Percentiles rank a stretch among this genome's conserved stretches.
Evolutionary conservation across 2,888 invertebrate genomes (phyloP).

Genomic region (Timema cristinae): DNA sequence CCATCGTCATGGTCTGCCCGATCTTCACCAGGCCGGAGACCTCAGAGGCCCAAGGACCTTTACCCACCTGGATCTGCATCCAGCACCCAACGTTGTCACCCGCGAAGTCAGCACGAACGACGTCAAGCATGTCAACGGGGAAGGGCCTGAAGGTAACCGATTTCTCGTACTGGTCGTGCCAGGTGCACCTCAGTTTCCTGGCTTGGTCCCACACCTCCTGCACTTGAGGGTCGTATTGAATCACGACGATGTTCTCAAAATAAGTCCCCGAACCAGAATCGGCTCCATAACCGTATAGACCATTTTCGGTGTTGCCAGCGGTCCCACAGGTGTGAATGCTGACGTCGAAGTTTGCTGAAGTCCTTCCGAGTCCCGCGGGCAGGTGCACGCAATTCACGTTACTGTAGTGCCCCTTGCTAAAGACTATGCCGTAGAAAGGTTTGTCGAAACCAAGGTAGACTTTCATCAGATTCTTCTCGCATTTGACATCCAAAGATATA

Average conservation of each 20-base stretch:
- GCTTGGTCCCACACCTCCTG: slow-evolving; percentile 97
- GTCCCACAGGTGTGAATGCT: slow-evolving; percentile 90
- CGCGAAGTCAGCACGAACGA: slow-evolving; percentile 90
- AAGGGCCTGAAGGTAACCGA: slow-evolving; percentile 92
- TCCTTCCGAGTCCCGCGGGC: slow-evolving; percentile 81
- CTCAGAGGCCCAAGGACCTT: slow-evolving; percentile 93
- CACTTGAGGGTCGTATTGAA: slow-evolving; percentile 86
- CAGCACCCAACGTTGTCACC: slow-evolving; percentile 95
- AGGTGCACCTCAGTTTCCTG: slow-evolving; percentile 84
- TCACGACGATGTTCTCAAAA: slow-evolving; percentile 90
- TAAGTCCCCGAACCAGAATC: slow-evolving; percentile 88
- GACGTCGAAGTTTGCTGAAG: slow-evolving; percentile 85
- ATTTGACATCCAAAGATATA: slow-evolving; percentile 86
- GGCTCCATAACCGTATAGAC: slow-evolving; percentile 80
- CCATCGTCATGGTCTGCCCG: slow-evolving; percentile 96
- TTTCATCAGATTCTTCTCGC: slow-evolving; percentile 91
- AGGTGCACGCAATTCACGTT: slow-evolving; percentile 89
- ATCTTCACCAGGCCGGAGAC: slow-evolving; percentile 92
- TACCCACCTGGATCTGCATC: slow-evolving; percentile 96
- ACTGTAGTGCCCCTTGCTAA: slow-evolving; percentile 91
- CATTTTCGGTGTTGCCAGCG: slow-evolving; percentile 86
- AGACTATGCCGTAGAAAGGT: slow-evolving; percentile 92
- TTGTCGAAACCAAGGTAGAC: slow-evolving; percentile 92
- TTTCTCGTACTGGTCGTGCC: slow-evolving; percentile 95
- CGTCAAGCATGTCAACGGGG: slow-evolving; percentile 93